phyloP scores from a whole-genome alignment of 2,113 vertebrate species.

The Struthio camelus region DNA sequence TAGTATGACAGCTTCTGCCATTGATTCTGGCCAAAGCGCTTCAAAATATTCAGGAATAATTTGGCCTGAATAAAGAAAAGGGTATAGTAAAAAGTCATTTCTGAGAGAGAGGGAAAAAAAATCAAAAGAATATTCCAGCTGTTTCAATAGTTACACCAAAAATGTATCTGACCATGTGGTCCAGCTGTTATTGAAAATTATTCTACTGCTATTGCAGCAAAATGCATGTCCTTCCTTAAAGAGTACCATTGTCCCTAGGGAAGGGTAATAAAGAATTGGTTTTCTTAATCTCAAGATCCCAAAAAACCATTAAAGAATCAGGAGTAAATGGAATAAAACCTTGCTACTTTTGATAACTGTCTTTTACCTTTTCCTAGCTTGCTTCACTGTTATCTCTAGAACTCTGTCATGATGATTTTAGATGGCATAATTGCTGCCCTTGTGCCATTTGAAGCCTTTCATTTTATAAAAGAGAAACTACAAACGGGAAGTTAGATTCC shows the following conservation, averaged over 20 bases:
- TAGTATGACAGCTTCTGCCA: neutral
- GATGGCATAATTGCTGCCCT: slow-evolving; percentile 18
- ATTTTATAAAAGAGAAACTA: slow-evolving; percentile 31
- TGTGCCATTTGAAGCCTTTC: slow-evolving; percentile 27
- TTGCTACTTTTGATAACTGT: neutral
- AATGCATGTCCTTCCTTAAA: neutral
- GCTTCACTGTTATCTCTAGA: neutral
- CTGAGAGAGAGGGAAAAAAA: neutral
- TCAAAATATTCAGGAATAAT: neutral
- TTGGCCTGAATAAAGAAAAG: neutral
- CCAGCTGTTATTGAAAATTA: neutral
- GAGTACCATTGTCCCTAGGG: neutral
- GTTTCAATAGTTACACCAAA: neutral
- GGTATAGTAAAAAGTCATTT: neutral
- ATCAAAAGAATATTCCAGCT: neutral
- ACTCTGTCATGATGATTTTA: neutral
- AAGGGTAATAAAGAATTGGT: neutral
- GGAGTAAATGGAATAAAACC: neutral
- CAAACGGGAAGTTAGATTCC: neutral
- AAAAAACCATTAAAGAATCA: neutral
- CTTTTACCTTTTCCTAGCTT: neutral
- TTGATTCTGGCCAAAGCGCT: neutral
- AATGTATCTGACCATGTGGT: neutral
- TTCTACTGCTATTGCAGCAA: neutral
- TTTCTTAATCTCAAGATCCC: neutral